Percentiles rank a stretch among this genome's conserved stretches.
Evolutionary conservation across 2,113 vertebrate genomes (phyloP).

Genomic region (Candoia aspera): DNA sequence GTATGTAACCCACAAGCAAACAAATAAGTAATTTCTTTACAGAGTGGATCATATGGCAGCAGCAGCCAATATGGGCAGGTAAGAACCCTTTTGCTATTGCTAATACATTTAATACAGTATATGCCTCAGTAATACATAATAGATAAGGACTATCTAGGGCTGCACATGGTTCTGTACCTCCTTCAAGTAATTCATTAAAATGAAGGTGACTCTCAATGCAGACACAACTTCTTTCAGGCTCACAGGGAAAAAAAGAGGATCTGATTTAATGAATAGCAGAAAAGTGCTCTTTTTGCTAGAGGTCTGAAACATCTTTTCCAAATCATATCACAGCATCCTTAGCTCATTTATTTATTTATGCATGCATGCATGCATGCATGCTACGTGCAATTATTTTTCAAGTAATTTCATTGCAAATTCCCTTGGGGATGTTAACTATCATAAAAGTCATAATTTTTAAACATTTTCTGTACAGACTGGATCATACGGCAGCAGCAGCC

Average conservation of each 20-base stretch:
- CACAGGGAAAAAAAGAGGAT: neutral
- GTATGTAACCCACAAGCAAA: neutral
- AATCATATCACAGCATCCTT: neutral
- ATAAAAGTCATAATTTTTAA: neutral
- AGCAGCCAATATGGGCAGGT: constrained; percentile 4
- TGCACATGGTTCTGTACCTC: neutral
- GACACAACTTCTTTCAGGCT: neutral
- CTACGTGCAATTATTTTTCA: neutral
- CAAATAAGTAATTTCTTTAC: neutral
- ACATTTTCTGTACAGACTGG: neutral
- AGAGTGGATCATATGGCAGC: neutral
- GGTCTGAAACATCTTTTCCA: neutral
- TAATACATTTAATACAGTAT: neutral
- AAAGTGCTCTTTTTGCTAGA: neutral
- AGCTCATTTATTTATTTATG: no score
- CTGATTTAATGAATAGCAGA: neutral
- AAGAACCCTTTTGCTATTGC: neutral
- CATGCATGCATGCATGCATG: no score
- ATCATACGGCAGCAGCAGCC: neutral
- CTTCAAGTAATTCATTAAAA: neutral
- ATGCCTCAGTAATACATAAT: no score
- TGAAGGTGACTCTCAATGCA: neutral
- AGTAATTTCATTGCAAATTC: neutral
- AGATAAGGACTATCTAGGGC: neutral
- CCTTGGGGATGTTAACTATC: neutral